phyloP scores from a whole-genome alignment of 2,888 invertebrate genomes.

The Poecilobothrus nobilitatus region DNA sequence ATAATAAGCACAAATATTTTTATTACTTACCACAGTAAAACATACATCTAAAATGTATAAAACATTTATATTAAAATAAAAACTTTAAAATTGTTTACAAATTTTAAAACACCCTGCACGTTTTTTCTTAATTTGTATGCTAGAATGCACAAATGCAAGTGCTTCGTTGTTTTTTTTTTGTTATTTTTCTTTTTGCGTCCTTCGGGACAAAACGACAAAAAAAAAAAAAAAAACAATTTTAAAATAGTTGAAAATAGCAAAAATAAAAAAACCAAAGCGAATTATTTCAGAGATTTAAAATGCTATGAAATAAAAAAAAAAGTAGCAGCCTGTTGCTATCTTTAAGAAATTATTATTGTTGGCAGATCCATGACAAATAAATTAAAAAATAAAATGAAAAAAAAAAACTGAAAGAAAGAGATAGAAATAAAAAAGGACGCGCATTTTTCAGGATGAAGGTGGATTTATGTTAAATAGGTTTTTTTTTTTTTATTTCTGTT shows the following conservation, averaged over 20 bases:
- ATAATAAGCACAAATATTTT: no score
- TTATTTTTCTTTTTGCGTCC: no score
- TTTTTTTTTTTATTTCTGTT: neutral
- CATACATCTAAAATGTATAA: no score
- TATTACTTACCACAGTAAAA: no score
- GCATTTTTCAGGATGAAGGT: neutral
- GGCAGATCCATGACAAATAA: neutral
- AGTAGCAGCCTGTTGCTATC: neutral
- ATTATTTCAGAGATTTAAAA: neutral
- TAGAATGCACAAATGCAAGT: neutral
- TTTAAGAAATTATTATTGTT: neutral
- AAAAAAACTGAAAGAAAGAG: neutral
- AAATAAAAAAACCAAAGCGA: neutral
- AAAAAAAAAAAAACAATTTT: neutral
- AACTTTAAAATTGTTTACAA: no score
- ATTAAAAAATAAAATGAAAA: neutral
- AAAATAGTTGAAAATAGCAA: no score
- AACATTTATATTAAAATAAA: no score
- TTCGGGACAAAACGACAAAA: no score
- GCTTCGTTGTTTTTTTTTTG: neutral
- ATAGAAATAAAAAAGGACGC: neutral
- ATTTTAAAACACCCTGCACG: no score
- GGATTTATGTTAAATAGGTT: slow-evolving; percentile 1
- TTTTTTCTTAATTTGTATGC: no score
- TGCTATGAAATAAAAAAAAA: neutral